These are phyloP conservation scores for Malthinus seriepunctatus DNA, from an alignment of 2,888 invertebrate species.

Conservation along the genomic window DNA sequence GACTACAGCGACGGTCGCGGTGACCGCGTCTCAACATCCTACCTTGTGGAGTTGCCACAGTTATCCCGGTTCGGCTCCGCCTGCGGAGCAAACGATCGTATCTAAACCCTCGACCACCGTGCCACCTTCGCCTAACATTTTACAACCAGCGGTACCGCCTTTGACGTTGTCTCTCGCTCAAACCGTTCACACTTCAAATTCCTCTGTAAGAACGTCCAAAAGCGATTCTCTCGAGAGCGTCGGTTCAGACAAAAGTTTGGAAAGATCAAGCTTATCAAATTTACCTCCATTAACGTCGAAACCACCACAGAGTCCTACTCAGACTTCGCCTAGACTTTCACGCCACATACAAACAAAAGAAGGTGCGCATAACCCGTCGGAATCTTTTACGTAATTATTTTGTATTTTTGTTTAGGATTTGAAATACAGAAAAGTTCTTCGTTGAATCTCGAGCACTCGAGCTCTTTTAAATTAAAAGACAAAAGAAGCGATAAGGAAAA, in stretches of 20 bases:
- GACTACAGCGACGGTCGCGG: not conserved
- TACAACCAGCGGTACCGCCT: constrained; percentile 20
- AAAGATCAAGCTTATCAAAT: constrained; percentile 39
- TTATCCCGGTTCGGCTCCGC: constrained; percentile 56
- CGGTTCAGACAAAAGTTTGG: constrained; percentile 32
- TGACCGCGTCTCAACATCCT: constrained; percentile 51
- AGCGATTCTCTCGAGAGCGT: constrained; percentile 37
- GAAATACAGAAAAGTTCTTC: constrained; percentile 52
- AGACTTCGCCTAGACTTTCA: constrained; percentile 59
- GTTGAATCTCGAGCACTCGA: constrained; percentile 43
- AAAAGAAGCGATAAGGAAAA: constrained; percentile 42
- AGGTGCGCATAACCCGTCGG: constrained; percentile 13
- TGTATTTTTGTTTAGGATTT: constrained; percentile 37
- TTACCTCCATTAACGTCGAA: constrained; percentile 55
- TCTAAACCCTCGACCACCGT: constrained; percentile 52
- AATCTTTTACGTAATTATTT: not conserved
- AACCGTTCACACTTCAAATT: constrained; percentile 5
- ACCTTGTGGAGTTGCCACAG: constrained; percentile 56
- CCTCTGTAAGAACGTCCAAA: constrained; percentile 26
- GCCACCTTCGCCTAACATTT: constrained; percentile 54
- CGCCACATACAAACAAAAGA: constrained; percentile 43
- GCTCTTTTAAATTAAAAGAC: constrained; percentile 41
- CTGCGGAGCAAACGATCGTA: constrained; percentile 43
- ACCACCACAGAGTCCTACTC: constrained; percentile 68
- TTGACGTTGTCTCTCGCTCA: constrained; percentile 19